Percentiles rank a stretch among this genome's conserved stretches.
Evolutionary conservation across 2,113 vertebrate genomes (phyloP).

Genomic region (Anthoscopus minutus): DNA sequence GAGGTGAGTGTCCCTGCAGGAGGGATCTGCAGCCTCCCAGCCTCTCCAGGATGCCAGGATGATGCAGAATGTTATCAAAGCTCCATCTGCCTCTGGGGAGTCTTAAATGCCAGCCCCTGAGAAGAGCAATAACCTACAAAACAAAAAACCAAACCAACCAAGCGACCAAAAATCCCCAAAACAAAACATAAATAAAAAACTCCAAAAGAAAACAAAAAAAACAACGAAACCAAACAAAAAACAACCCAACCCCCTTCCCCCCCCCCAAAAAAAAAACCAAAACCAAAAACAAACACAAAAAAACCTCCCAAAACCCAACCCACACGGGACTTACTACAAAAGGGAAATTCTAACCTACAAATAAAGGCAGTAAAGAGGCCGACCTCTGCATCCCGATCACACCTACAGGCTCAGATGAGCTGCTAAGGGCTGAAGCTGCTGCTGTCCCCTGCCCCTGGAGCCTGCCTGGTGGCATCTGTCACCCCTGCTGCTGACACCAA

Average conservation of each 20-base stretch:
- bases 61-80: not conserved
- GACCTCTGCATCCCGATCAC: not conserved
- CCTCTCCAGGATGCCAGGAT: not conserved
- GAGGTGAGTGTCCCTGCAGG: not conserved
- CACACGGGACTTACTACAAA: not conserved
- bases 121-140: not conserved
- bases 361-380: not conserved
- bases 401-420: not conserved
- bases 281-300: too few species aligned
- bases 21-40: not conserved
- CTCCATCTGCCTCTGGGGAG: not conserved
- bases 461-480: not conserved
- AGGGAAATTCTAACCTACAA: not conserved
- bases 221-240: too few species aligned
- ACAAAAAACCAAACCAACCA: too few species aligned
- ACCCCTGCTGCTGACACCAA: not conserved
- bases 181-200: too few species aligned
- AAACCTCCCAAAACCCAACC: too few species aligned
- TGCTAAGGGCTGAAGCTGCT: not conserved
- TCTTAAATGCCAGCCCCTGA: not conserved
- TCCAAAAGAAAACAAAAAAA: too few species aligned
- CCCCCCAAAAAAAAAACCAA: too few species aligned
- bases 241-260: too few species aligned
- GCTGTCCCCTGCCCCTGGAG: not conserved
- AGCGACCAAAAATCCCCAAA: too few species aligned